A percentile compares a stretch with the other conserved stretches of the same genome.
Evolutionary conservation across 2,888 invertebrate species (phyloP).

Genomic region (Melitaea athalia): DNA sequence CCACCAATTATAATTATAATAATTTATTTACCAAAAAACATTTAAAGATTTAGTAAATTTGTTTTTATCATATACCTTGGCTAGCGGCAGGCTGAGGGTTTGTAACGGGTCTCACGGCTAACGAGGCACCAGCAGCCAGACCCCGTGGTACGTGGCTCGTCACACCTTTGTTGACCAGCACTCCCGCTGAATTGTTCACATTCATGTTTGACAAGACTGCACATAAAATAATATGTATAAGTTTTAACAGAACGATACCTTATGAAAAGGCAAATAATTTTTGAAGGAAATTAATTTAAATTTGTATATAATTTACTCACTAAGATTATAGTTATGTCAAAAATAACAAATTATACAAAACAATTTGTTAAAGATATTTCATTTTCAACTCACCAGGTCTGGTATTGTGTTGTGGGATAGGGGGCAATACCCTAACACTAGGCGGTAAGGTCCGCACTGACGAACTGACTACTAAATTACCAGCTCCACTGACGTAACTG

Average conservation of each 20-base stretch:
- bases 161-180: conserved; percentile 66
- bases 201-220: conserved; percentile 65
- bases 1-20: no score
- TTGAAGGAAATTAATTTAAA: not conserved
- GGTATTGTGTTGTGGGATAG: conserved; percentile 67
- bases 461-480: conserved; percentile 69
- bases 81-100: conserved; percentile 62
- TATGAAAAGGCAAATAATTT: not conserved
- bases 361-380: not conserved
- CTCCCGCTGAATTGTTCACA: conserved; percentile 61
- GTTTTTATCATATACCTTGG: conserved; percentile 46
- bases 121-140: conserved; percentile 88
- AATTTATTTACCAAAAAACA: not conserved
- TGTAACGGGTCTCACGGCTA: conserved; percentile 86
- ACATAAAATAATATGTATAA: not conserved
- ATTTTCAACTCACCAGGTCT: conserved; percentile 64
- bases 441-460: conserved; percentile 70
- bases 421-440: conserved; percentile 71
- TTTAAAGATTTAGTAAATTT: not conserved
- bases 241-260: not conserved
- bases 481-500: conserved; percentile 60
- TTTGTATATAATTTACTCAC: not conserved
- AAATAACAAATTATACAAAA: not conserved
- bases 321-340: not conserved
- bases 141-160: conserved; percentile 81